These are phyloP conservation scores for Gavia stellata DNA, from an alignment of 2,113 vertebrate species.

Conservation along the genomic window DNA sequence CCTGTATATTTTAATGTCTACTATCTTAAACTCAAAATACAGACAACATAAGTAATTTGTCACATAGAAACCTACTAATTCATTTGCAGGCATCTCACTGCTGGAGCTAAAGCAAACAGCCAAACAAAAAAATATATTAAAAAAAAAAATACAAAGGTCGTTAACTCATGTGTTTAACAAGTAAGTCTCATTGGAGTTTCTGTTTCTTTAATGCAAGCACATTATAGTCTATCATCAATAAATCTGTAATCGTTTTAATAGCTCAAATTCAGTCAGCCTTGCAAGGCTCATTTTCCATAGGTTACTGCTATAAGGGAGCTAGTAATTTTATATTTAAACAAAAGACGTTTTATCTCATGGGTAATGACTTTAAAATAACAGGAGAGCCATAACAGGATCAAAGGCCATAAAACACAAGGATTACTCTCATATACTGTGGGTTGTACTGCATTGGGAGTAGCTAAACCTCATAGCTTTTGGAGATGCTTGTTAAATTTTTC, in stretches of 20 bases:
- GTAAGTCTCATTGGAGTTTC: background rate
- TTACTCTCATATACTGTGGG: background rate
- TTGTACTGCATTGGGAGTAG: background rate
- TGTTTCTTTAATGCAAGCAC: background rate
- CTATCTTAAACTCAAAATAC: background rate
- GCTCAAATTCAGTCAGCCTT: slow-evolving; percentile 29
- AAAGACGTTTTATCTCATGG: background rate
- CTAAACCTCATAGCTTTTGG: background rate
- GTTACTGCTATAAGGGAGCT: slow-evolving; percentile 26
- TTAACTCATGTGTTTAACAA: background rate
- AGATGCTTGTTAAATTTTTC: background rate
- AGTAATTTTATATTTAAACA: slow-evolving; percentile 32
- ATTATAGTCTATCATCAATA: background rate
- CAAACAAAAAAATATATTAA: background rate
- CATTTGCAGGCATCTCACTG: background rate
- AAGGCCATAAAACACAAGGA: background rate
- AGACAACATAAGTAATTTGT: background rate
- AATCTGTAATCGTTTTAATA: slow-evolving; percentile 47
- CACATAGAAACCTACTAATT: background rate
- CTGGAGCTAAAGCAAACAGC: background rate
- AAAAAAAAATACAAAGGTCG: background rate
- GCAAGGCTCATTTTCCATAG: background rate
- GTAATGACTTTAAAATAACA: background rate
- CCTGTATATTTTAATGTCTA: background rate
- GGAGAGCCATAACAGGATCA: background rate